Conservation (phyloP, 1,140 invertebrate species). For the Drosophila elegans region DNA sequence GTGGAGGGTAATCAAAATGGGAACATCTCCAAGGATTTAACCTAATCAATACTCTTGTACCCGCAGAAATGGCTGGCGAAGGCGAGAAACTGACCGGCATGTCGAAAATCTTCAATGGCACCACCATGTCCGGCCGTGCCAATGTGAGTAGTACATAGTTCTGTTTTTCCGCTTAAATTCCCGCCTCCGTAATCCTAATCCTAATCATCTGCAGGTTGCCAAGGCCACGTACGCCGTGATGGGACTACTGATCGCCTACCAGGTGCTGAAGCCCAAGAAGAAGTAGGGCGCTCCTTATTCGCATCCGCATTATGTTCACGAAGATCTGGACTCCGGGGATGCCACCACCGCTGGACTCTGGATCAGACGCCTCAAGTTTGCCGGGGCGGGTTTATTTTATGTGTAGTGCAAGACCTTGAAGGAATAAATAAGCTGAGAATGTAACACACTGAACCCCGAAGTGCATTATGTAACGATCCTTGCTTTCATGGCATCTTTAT, state of each 20-base stretch:
- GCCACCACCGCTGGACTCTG: slow-evolving; percentile 2
- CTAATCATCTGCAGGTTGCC: slow-evolving; percentile 86
- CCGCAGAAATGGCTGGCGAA: slow-evolving; percentile 88
- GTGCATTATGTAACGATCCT: slow-evolving; percentile 63
- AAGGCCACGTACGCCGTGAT: slow-evolving; percentile 88
- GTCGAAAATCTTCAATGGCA: slow-evolving; percentile 88
- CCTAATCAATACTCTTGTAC: neutral
- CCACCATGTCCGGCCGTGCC: slow-evolving; percentile 88
- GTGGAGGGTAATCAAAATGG: slow-evolving; percentile 7
- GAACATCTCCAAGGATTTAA: neutral
- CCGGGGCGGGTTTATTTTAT: slow-evolving; percentile 52
- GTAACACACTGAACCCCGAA: slow-evolving; percentile 27
- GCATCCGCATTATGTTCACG: neutral
- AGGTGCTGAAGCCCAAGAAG: slow-evolving; percentile 87
- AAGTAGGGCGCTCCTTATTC: slow-evolving; percentile 80
- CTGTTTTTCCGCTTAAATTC: neutral
- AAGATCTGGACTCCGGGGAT: slow-evolving; percentile 10
- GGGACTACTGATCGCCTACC: slow-evolving; percentile 87
- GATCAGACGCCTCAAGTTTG: slow-evolving; percentile 5
- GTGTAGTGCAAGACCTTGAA: slow-evolving; percentile 69
- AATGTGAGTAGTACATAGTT: slow-evolving; percentile 87
- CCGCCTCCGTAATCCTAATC: slow-evolving; percentile 19
- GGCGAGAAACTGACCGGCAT: slow-evolving; percentile 87
- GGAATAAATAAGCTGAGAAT: slow-evolving; percentile 71
- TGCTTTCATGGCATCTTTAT: too few relatives aligned